Percentiles rank a stretch among this genome's conserved stretches.
These are phyloP conservation scores for Gryllus bimaculatus DNA, from an alignment of 1,140 invertebrate species.

Conservation along the genomic window DNA sequence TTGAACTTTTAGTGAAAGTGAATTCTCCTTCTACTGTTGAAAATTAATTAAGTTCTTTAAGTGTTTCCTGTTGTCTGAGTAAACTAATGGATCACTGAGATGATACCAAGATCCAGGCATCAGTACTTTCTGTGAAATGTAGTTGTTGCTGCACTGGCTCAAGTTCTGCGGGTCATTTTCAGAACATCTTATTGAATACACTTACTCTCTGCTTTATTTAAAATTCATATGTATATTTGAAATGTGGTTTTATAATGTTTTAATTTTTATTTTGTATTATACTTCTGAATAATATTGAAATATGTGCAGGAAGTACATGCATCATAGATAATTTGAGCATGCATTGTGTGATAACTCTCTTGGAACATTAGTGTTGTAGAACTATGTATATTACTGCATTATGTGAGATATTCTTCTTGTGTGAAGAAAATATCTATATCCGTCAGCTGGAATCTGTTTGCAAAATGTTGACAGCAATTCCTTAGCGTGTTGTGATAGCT, in stretches of 20 bases:
- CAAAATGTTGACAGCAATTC: background rate
- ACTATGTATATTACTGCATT: background rate
- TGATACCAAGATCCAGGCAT: background rate
- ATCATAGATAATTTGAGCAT: background rate
- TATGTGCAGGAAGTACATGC: slow-evolving; percentile 1
- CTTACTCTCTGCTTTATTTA: background rate
- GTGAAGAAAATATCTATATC: background rate
- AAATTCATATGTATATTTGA: background rate
- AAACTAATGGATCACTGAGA: background rate
- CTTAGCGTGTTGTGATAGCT: background rate
- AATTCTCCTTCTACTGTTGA: background rate
- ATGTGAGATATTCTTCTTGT: background rate
- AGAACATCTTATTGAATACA: background rate
- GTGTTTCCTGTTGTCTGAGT: background rate
- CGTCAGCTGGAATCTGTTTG: background rate
- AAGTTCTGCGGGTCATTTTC: background rate
- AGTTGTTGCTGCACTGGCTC: background rate
- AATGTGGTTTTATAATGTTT: background rate
- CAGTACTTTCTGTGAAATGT: background rate
- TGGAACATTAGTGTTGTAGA: background rate
- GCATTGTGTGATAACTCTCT: background rate
- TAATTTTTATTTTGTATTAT: background rate
- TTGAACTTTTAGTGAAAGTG: background rate
- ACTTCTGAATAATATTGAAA: background rate
- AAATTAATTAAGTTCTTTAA: background rate